A percentile compares a stretch with the other conserved stretches of the same genome.
These are phyloP conservation scores for Helicoverpa assulta DNA, from an alignment of 2,888 invertebrate genomes.

Conservation along the genomic window DNA sequence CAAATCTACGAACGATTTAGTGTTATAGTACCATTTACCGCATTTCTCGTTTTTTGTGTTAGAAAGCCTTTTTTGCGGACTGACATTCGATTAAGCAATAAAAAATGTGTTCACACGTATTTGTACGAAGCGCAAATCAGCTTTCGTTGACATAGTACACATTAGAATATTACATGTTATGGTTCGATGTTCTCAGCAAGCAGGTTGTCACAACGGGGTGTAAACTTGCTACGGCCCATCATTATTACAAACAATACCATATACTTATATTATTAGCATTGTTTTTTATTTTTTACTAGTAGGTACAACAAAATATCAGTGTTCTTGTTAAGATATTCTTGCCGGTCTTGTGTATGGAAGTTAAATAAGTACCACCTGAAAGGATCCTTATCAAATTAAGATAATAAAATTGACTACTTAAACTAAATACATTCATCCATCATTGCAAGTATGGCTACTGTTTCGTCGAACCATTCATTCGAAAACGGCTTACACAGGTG, in stretches of 20 bases:
- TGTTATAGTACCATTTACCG: constrained; percentile 49
- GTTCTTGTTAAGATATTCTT: not conserved
- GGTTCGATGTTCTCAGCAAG: constrained; percentile 24
- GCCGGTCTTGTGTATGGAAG: constrained; percentile 14
- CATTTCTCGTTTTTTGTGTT: constrained; percentile 37
- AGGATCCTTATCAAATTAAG: not conserved
- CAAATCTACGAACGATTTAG: constrained; percentile 60
- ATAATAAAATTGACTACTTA: no score
- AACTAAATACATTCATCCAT: no score
- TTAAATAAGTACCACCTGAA: not conserved
- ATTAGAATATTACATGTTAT: constrained; percentile 17
- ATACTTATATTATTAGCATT: constrained; percentile 13
- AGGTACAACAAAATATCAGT: not conserved
- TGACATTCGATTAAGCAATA: constrained; percentile 54
- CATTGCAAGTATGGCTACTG: not conserved
- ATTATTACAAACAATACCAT: constrained; percentile 4
- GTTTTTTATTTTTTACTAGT: constrained; percentile 3
- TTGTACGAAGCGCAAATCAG: constrained; percentile 35
- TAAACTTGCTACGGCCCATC: constrained; percentile 31
- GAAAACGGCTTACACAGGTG: not conserved
- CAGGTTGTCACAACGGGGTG: constrained; percentile 35
- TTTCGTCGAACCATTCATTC: not conserved
- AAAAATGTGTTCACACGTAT: constrained; percentile 59
- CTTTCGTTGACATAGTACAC: constrained; percentile 30
- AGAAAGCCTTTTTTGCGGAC: constrained; percentile 39